Percentiles rank a stretch among this genome's conserved stretches.
Evolutionary conservation across 2,113 vertebrate species (phyloP).

Genomic region (Phalacrocorax pelagicus): DNA sequence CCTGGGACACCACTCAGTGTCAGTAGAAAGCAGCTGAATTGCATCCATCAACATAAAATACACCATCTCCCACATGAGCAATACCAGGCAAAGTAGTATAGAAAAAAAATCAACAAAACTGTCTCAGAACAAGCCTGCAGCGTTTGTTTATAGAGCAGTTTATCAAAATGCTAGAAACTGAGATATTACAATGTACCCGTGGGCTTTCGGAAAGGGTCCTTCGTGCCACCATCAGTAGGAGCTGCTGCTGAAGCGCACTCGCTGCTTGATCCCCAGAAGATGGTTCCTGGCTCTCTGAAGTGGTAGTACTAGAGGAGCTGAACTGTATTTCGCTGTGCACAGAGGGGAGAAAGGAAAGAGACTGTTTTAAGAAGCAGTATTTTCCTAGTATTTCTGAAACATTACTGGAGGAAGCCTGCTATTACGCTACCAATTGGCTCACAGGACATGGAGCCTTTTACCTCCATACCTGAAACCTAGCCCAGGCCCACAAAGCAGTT

Average conservation of each 20-base stretch:
- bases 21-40: background rate
- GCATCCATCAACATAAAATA: constrained; percentile 8
- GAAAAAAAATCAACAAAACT: background rate
- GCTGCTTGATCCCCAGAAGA: constrained; percentile 77
- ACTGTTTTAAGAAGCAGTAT: background rate
- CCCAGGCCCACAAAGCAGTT: background rate
- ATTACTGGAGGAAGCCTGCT: background rate
- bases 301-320: constrained; percentile 87
- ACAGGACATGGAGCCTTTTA: background rate
- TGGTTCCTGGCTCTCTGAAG: constrained; percentile 85
- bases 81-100: background rate
- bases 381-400: background rate
- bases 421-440: background rate
- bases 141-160: background rate
- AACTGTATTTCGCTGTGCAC: constrained; percentile 85
- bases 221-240: constrained; percentile 84
- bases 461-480: background rate
- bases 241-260: constrained; percentile 87
- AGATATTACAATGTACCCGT: constrained; percentile 73
- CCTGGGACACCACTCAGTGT: background rate
- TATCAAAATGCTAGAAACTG: background rate
- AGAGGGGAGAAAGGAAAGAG: background rate
- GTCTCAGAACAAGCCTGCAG: background rate
- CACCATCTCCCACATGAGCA: background rate
- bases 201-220: constrained; percentile 89